Evolutionary conservation across 1,140 invertebrate species (phyloP), one percentile per base, ranked within the genome.

Genomic region (Caerostris darwini): DNA sequence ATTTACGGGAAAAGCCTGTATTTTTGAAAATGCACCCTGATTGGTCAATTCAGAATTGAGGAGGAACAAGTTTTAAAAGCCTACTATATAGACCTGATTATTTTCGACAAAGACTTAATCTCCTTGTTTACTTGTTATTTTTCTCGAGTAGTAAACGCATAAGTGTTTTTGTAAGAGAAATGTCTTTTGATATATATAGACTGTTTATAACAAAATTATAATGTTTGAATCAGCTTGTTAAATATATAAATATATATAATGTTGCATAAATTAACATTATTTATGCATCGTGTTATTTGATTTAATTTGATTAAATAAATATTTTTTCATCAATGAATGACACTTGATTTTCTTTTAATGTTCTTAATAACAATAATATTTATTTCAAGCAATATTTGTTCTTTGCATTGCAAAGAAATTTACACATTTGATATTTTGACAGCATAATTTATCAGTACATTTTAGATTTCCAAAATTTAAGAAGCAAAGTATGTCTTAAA

Each of bases 11-110:
- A 71, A 67, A 57, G 71, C 6, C 53, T 59, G n/a, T 87, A 67
- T 87, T 87, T 71, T 85, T 85, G 7, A 57, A 85, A 85, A 14
- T 81, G 81, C 12, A 59, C 34, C 87, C 92, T 93, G 92, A 93
- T 93, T 93, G 92, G 92, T 87, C 57, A 59, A 56, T 57, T 71
- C 57, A 7, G 56, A 53, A 59, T n/a, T 19, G 19, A 82, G 90
- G 90, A 91, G 90, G 90, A 71, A 69, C 90, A 64, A 59, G 50
- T 34, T 82, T 82, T 12, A n/a, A 19, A 57, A 71, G 1, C 8
- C 34, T 0, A 5, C 50, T 8, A 53, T 34, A 7, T 14, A 17
- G 53, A 19, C 14, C 10, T 17, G 61, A 67, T 53, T 54, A 69
- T 50, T 69, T 69, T 89, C 34, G 7, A 50, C 5, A 12, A 6